These are phyloP conservation scores for Isoperla grammatica DNA, from an alignment of 2,888 invertebrate genomes.

Conservation along the genomic window DNA sequence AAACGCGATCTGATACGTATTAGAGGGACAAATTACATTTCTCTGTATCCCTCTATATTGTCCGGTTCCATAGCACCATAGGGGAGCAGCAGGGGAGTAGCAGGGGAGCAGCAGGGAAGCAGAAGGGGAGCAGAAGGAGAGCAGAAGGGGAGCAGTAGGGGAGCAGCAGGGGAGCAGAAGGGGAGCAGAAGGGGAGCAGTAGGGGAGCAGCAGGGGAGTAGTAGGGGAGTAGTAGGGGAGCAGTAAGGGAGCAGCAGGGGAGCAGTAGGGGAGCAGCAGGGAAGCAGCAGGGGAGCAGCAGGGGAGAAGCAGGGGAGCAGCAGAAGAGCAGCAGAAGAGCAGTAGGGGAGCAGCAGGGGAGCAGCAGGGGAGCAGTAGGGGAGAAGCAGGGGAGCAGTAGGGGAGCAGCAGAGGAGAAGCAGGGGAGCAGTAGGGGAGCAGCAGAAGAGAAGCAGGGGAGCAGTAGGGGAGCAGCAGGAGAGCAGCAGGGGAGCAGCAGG, in stretches of 20 bases:
- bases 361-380: not conserved
- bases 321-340: not conserved
- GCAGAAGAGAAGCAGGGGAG: not conserved
- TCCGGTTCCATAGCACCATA: no score
- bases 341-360: not conserved
- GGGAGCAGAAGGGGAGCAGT: not conserved
- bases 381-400: not conserved
- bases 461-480: not conserved
- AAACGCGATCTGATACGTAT: no score
- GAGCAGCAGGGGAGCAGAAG: no score
- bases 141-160: no score
- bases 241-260: not conserved
- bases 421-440: not conserved
- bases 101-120: no score
- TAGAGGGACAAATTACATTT: no score
- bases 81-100: no score
- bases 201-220: not conserved
- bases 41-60: no score
- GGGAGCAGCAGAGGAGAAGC: not conserved
- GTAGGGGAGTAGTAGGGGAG: not conserved
- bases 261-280: not conserved
- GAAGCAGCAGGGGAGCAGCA: not conserved
- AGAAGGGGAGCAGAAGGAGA: no score
- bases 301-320: not conserved
- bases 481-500: no score